Evolutionary conservation across 2,888 invertebrate genomes (phyloP), one percentile per base, ranked within the genome.

Genomic region (Eupeodes latifasciatus): DNA sequence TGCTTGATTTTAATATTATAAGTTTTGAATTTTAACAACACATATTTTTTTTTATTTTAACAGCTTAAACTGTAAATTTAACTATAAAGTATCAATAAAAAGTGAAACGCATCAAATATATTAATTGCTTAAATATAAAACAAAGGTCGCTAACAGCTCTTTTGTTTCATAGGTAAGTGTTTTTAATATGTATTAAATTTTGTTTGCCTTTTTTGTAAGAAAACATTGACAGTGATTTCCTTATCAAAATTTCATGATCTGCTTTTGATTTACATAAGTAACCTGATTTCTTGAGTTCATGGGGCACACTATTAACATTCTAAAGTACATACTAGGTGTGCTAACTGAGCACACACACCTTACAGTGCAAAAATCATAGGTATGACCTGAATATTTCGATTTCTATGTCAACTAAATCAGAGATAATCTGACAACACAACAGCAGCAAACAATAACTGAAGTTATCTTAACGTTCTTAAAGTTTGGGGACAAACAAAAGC

Each of bases 371-470:
- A 64, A 34, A 19, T 27, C 14, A 53, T 44, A 64, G 40, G 9
- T 40, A 40, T 80, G 83, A 67, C 80, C 80, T 83, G 77, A 66
- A 75, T 81, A 57, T 77, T 27, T 27, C 27, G 27, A 27, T 27
- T 27, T 40, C 55, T 72, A 72, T 83, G 72, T 84, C 83, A 87
- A 74, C 80, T 11, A 51, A 81, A 84, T 87, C 87, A 81, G 72
- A 87, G 83, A 83, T 80, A 80, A 40, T 44, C 71, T 85, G 78
- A 81, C 81, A 67, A 77, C 36, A 57, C 36, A 57, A 12, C 11
- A 57, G 27, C 1, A 47, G 9, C 47, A 72, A 44, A 53, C 69
- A 53, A 64, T 85, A 66, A 36, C 44, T 40, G 16, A 36, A 78
- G 12, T 36, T 59, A 44, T 16, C 47, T 4, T 12, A 11, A 16